Percentiles rank a stretch among this genome's conserved stretches.
Evolutionary conservation across 2,113 vertebrate genomes (phyloP).

Genomic region (Plestiodon gilberti): DNA sequence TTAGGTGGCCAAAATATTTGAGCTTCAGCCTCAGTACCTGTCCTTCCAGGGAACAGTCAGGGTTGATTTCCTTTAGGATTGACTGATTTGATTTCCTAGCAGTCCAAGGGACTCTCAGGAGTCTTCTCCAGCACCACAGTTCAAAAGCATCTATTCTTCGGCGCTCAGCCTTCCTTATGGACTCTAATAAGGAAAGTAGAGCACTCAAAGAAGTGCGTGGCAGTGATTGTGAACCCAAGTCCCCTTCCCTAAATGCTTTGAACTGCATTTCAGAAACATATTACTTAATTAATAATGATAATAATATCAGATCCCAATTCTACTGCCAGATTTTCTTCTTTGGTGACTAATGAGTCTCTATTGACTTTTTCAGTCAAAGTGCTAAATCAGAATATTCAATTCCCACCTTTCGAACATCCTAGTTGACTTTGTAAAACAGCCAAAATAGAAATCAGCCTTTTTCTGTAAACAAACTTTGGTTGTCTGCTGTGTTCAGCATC

Average conservation of each 20-base stretch:
- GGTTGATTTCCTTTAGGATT: no score
- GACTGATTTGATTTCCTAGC: no score
- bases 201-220: neutral
- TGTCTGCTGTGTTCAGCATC: constrained; percentile 28
- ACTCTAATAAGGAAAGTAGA: neutral
- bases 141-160: no score
- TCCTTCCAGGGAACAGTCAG: no score
- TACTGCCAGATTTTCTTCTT: constrained; percentile 29
- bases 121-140: no score
- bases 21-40: no score
- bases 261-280: neutral
- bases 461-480: constrained; percentile 16
- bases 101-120: no score
- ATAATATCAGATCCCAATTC: constrained; percentile 47
- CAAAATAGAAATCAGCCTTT: constrained; percentile 55
- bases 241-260: neutral
- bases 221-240: neutral
- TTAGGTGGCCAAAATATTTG: no score
- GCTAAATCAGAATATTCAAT: constrained; percentile 43
- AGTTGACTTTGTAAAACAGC: constrained; percentile 48
- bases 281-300: constrained; percentile 18
- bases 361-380: constrained; percentile 52
- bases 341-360: neutral
- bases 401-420: constrained; percentile 38
- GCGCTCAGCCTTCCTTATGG: no score